Percentiles rank a stretch among this genome's conserved stretches.
These are phyloP conservation scores for Phyllostomus hastatus DNA, from an alignment of 2,113 vertebrate genomes.

Conservation along the genomic window DNA sequence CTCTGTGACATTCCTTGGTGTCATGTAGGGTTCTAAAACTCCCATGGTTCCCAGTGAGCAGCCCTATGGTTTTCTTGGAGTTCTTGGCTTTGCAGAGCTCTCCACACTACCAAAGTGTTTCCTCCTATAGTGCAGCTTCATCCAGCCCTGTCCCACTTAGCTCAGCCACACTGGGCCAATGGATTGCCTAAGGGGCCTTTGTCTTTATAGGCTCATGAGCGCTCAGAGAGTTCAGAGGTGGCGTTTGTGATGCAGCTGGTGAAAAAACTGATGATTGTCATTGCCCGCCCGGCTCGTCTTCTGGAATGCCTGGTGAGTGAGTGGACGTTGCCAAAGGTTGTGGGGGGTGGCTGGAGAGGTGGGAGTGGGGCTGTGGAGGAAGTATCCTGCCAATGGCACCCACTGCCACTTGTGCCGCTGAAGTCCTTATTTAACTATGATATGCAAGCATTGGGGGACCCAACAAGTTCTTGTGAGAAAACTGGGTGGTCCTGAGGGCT, in stretches of 20 bases:
- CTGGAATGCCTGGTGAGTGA: constrained; percentile 96
- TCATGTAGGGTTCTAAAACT: background rate
- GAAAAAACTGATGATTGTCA: constrained; percentile 96
- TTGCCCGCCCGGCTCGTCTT: constrained; percentile 94
- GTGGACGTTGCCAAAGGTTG: constrained; percentile 46
- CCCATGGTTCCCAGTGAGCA: background rate
- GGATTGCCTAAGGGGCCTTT: background rate
- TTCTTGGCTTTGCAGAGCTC: background rate
- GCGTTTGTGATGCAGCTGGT: constrained; percentile 95
- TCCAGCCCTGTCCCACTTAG: background rate
- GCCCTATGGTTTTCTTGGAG: background rate
- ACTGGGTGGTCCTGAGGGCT: background rate
- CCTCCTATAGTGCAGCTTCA: background rate
- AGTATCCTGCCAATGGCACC: background rate
- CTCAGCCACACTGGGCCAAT: background rate
- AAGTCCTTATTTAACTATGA: background rate
- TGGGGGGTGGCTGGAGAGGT: background rate
- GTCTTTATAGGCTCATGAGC: constrained; percentile 90
- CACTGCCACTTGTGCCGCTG: background rate
- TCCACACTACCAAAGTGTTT: background rate
- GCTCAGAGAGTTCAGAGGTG: constrained; percentile 95
- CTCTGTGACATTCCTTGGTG: background rate
- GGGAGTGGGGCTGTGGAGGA: background rate
- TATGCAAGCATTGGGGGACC: background rate
- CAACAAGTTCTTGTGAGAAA: background rate